These are phyloP conservation scores for Eospalax fontanierii DNA, from an alignment of 2,797 vertebrate species.

Conservation along the genomic window DNA sequence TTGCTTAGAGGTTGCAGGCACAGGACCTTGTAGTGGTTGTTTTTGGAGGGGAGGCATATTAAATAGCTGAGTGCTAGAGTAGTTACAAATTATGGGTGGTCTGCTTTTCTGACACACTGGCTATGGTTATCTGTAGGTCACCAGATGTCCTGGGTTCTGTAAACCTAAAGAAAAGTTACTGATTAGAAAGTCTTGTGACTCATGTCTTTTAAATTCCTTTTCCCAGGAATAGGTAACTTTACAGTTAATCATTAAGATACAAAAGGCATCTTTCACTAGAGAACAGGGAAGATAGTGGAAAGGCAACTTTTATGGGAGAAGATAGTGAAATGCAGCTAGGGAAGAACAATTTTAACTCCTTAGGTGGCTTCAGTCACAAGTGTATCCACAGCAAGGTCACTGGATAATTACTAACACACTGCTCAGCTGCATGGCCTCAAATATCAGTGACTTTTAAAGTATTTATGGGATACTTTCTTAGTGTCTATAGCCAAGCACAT, in stretches of 20 bases:
- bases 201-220: not conserved
- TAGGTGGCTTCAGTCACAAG: not conserved
- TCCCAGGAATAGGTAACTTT: not conserved
- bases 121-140: not conserved
- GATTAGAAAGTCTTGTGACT: constrained; percentile 27
- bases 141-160: not conserved
- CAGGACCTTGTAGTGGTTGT: not conserved
- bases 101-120: not conserved
- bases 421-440: not conserved
- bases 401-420: not conserved
- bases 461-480: not conserved
- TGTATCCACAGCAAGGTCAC: not conserved
- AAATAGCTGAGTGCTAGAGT: not conserved
- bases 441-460: not conserved
- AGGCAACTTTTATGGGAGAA: not conserved
- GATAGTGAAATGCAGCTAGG: not conserved
- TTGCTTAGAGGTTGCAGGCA: not conserved
- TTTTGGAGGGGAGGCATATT: not conserved
- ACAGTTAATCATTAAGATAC: constrained; percentile 20
- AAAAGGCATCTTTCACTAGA: not conserved
- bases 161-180: not conserved
- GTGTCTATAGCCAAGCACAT: not conserved
- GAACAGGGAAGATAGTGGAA: not conserved
- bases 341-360: not conserved
- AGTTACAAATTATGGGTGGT: not conserved